These are phyloP conservation scores for Cantharis rustica DNA, from an alignment of 2,888 invertebrate genomes.

Conservation along the genomic window DNA sequence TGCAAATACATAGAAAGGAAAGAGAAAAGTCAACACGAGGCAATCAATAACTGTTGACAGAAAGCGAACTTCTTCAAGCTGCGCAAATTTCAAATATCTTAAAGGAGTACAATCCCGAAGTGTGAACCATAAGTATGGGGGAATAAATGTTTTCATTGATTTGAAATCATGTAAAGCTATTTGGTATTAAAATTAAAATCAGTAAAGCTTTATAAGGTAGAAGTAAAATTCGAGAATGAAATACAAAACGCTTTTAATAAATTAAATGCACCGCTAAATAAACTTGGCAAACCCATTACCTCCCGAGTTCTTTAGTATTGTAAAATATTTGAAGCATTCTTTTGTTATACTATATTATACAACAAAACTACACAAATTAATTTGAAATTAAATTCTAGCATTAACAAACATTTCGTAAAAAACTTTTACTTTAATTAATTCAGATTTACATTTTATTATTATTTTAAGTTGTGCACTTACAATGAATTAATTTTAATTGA, in stretches of 20 bases:
- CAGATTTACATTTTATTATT: background rate
- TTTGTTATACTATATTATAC: background rate
- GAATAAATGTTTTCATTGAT: background rate
- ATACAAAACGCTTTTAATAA: background rate
- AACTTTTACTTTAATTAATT: background rate
- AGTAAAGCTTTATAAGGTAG: background rate
- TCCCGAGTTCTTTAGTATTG: background rate
- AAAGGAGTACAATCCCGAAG: background rate
- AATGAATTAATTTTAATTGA: background rate
- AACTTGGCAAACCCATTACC: background rate
- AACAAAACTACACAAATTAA: background rate
- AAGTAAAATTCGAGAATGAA: background rate
- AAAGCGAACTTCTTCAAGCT: slow-evolving; percentile 23
- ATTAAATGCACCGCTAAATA: background rate
- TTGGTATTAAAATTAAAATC: background rate
- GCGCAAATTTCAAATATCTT: slow-evolving; percentile 17
- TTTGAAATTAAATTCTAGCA: background rate
- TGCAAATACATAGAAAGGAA: slow-evolving; percentile 26
- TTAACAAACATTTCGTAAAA: background rate
- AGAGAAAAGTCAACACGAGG: slow-evolving; percentile 30
- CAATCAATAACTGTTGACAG: slow-evolving; percentile 32
- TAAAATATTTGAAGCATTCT: background rate
- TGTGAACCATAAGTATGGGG: background rate
- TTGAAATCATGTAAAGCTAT: background rate
- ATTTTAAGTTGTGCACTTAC: background rate